Base-by-base conservation (phyloP, 2,113 vertebrate species). In the Bubalus kerabau region DNA sequence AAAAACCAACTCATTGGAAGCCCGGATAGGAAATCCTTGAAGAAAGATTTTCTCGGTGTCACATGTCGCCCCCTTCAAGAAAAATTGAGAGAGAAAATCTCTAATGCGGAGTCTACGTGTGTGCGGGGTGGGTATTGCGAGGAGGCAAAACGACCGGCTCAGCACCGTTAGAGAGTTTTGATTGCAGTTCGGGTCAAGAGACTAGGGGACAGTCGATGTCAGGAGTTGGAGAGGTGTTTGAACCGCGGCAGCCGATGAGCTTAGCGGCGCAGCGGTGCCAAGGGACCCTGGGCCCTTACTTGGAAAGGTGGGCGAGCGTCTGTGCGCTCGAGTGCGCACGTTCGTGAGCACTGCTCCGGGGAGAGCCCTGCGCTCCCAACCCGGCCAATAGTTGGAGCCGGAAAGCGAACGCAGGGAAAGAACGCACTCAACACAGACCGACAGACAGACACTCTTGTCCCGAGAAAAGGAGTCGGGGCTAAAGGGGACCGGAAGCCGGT, bases 111-210 rank as follows among this genome's bases (percentile, higher is more conserved):
- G 89, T 11, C 1, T 1, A 6, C 21, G 15, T 17, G 56, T 14
- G 13, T 4, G 91, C 36, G 5, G 80, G n/a, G 1, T 17, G 62
- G 17, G 6, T 54, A 21, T 24, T 74, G 12, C 6, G 32, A 24
- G 54, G 52, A 28, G 56, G 64, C 28, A 15, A 12, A 71, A 0
- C 67, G 6, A 36, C 71, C 2, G 10, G 52, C 24, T 57, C 9
- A 0, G 46, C 17, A 1, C 67, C 1, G 40, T 17, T 43, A 19
- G 23, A 10, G 28, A 46, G 43, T n/a, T 7, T 10, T 11, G 78
- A 56, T 0, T 5, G 83, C 62, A 0, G 10, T 15, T 67, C 52
- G 1, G 88, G 64, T 43, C 46, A 9, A 26, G n/a, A 83, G 91
- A 57, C 30, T 2, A 4, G 3, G 21, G 83, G 26, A 43, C 46